Evolutionary conservation across 2,113 vertebrate genomes (phyloP).

Genomic region (Coreoperca whiteheadi): DNA sequence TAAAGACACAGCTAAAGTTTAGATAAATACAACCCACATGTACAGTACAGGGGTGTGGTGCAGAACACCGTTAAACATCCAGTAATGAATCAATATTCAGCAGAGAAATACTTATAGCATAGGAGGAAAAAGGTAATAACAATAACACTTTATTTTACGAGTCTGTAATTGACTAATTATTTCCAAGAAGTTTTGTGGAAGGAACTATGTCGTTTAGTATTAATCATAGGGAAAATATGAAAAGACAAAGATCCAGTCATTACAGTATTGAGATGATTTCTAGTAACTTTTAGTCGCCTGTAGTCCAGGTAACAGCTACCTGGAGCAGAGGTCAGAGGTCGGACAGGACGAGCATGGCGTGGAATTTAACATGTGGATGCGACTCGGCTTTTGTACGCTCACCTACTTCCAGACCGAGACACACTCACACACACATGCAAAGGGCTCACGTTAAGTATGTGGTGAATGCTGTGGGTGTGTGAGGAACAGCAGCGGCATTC

Average conservation of each 20-base stretch:
- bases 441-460: slow-evolving; percentile 45
- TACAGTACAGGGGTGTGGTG: no score
- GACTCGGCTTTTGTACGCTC: slow-evolving; percentile 35
- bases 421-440: slow-evolving; percentile 35
- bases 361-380: slow-evolving; percentile 75
- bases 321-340: slow-evolving; percentile 39
- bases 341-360: slow-evolving; percentile 19
- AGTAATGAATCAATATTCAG: no score
- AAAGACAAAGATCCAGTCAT: neutral
- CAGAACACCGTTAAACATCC: no score
- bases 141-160: no score
- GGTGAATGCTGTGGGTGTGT: slow-evolving; percentile 46
- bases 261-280: neutral
- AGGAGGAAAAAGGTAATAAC: no score
- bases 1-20: no score
- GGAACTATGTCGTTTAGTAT: no score
- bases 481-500: neutral
- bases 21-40: no score
- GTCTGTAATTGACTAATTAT: no score
- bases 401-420: slow-evolving; percentile 30
- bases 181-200: no score
- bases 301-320: slow-evolving; percentile 12
- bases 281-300: neutral
- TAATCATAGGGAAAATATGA: no score
- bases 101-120: no score